Evolutionary conservation across 1,140 invertebrate species (phyloP).

Genomic region (Cataglyphis hispanica): DNA sequence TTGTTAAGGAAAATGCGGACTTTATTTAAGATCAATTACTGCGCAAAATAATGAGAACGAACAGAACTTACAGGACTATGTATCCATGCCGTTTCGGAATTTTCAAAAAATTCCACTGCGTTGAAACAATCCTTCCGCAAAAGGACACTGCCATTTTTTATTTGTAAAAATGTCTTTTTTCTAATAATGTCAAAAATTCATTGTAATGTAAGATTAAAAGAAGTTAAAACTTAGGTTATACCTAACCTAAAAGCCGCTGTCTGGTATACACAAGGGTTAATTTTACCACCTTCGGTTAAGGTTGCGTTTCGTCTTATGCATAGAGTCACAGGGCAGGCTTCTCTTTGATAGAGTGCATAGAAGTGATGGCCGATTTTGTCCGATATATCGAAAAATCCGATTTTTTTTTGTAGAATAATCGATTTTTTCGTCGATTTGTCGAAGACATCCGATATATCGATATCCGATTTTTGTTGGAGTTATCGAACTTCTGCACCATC

Average conservation of each 20-base stretch:
- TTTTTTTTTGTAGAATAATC: too few species aligned
- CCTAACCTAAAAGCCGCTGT: not conserved
- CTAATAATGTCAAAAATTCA: slow-evolving; percentile 29
- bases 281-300: too few species aligned
- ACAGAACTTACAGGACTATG: slow-evolving; percentile 86
- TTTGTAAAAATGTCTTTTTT: slow-evolving; percentile 3
- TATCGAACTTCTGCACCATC: too few species aligned
- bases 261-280: too few species aligned
- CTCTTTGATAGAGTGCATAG: too few species aligned
- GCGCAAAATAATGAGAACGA: slow-evolving; percentile 42
- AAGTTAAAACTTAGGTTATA: not conserved
- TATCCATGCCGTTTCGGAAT: slow-evolving; percentile 84
- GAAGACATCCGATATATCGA: too few species aligned
- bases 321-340: too few species aligned
- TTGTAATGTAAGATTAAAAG: not conserved
- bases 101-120: slow-evolving; percentile 80
- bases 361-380: too few species aligned
- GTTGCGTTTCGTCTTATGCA: too few species aligned
- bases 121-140: slow-evolving; percentile 79
- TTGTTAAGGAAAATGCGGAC: slow-evolving; percentile 49
- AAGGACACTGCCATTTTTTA: slow-evolving; percentile 81
- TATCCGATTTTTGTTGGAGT: too few species aligned
- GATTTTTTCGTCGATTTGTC: too few species aligned
- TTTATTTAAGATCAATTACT: slow-evolving; percentile 61
- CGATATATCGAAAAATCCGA: too few species aligned